Conservation (phyloP, 2,888 invertebrate species). For the Cabera pusaria region DNA sequence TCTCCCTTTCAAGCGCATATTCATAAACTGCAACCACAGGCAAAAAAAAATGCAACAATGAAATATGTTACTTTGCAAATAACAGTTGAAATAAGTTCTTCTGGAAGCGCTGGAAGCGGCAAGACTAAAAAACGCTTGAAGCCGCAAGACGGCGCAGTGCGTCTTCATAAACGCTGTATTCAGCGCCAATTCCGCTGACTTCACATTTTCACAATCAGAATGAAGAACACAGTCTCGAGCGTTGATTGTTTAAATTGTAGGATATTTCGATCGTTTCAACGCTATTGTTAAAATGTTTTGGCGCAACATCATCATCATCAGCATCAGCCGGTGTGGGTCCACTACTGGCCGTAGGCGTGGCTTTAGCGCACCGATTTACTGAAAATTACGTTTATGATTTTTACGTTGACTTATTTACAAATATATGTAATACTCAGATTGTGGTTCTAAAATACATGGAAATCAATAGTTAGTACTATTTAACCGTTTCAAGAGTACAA, state of each 20-base stretch:
- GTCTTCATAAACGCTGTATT: slow-evolving; percentile 31
- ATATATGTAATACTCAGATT: too few species aligned
- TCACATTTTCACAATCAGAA: slow-evolving; percentile 41
- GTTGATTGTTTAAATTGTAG: slow-evolving; percentile 12
- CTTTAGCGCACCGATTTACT: too few species aligned
- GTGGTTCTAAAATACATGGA: too few species aligned
- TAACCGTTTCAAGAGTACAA: too few species aligned
- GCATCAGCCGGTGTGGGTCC: too few species aligned
- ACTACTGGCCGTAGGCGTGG: too few species aligned
- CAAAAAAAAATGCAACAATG: neutral
- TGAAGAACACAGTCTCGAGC: slow-evolving; percentile 15
- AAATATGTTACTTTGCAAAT: slow-evolving; percentile 1
- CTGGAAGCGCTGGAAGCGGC: slow-evolving; percentile 21
- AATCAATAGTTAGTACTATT: too few species aligned
- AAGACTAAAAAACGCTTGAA: slow-evolving; percentile 25
- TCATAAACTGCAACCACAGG: neutral
- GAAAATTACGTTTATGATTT: too few species aligned
- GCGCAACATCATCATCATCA: too few species aligned
- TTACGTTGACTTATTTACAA: too few species aligned
- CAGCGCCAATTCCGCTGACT: slow-evolving; percentile 36
- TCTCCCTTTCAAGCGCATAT: neutral
- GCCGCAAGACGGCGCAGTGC: slow-evolving; percentile 35
- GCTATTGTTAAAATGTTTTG: too few species aligned
- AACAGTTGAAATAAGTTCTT: slow-evolving; percentile 5
- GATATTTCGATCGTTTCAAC: too few species aligned